A percentile compares a stretch with the other conserved stretches of the same genome.
These are phyloP conservation scores for Charaxes varanes DNA, from an alignment of 1,140 invertebrate species.

Conservation along the genomic window DNA sequence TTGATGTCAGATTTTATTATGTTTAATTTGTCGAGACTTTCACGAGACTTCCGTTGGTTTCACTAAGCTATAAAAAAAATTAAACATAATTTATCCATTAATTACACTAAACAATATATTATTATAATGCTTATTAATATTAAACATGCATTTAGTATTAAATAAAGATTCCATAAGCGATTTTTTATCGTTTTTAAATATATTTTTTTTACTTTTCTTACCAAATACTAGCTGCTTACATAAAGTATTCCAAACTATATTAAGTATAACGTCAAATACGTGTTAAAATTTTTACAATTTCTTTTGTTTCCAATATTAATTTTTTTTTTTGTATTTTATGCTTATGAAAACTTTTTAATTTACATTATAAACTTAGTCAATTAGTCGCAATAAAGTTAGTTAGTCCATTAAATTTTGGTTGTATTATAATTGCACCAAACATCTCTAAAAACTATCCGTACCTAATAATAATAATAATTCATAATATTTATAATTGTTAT, in stretches of 20 bases:
- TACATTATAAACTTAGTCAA: constrained; percentile 9
- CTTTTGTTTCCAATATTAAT: not conserved
- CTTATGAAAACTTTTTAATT: constrained; percentile 15
- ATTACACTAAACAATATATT: constrained; percentile 3
- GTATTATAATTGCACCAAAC: constrained; percentile 15
- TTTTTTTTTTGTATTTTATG: not conserved
- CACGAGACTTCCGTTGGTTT: constrained; percentile 11
- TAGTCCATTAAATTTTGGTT: constrained; percentile 16
- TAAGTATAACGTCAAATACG: not conserved
- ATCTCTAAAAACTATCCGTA: constrained; percentile 12
- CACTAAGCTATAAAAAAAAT: constrained; percentile 14
- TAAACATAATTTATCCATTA: constrained; percentile 14
- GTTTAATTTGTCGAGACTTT: constrained; percentile 12
- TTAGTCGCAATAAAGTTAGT: constrained; percentile 10
- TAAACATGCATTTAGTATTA: constrained; percentile 14
- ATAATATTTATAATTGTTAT: constrained; percentile 1
- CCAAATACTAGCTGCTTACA: not conserved
- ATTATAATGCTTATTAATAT: constrained; percentile 1
- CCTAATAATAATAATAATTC: constrained; percentile 6
- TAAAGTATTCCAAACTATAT: not conserved
- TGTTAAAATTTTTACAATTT: not conserved
- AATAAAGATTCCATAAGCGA: constrained; percentile 15
- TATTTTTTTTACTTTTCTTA: not conserved
- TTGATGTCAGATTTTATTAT: no score
- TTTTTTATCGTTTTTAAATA: not conserved